Evolutionary conservation across 2,113 vertebrate genomes (phyloP).

Genomic region (Columba janthina): DNA sequence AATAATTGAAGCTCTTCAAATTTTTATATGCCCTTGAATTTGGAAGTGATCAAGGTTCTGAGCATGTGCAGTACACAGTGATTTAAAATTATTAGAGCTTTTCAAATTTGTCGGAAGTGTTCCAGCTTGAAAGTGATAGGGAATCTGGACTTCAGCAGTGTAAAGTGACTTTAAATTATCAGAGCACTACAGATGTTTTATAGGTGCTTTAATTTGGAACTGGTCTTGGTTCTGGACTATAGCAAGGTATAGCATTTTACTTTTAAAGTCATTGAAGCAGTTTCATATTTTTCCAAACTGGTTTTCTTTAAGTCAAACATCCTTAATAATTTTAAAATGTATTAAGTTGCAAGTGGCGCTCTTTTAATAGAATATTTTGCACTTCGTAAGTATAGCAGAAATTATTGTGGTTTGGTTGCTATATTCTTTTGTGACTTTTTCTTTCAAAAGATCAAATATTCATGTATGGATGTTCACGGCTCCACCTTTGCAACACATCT

Average conservation of each 20-base stretch:
- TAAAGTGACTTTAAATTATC: slow-evolving; percentile 72
- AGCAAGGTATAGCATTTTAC: slow-evolving; percentile 25
- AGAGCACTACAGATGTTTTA: slow-evolving; percentile 67
- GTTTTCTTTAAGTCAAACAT: slow-evolving; percentile 46
- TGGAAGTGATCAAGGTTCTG: slow-evolving; percentile 73
- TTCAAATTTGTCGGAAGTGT: slow-evolving; percentile 72
- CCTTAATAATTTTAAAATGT: slow-evolving; percentile 61
- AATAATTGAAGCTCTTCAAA: slow-evolving; percentile 85
- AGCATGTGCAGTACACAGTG: slow-evolving; percentile 74
- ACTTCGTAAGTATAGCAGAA: neutral
- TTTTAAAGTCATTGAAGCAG: slow-evolving; percentile 9
- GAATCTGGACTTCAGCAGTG: slow-evolving; percentile 64
- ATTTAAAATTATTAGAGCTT: slow-evolving; percentile 77
- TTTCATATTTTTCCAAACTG: slow-evolving; percentile 16
- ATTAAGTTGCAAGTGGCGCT: slow-evolving; percentile 12
- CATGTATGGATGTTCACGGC: rapidly evolving
- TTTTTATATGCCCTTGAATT: slow-evolving; percentile 82
- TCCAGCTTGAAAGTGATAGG: slow-evolving; percentile 70
- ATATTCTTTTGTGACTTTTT: neutral
- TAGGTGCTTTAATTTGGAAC: slow-evolving; percentile 72
- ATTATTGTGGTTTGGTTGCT: slow-evolving; percentile 11
- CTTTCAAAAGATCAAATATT: neutral
- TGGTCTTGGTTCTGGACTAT: slow-evolving; percentile 59
- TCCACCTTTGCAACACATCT: neutral
- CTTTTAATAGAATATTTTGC: slow-evolving; percentile 62